Base-by-base conservation (phyloP, 2,888 invertebrate species). In the Hoplodrina blanda region DNA sequence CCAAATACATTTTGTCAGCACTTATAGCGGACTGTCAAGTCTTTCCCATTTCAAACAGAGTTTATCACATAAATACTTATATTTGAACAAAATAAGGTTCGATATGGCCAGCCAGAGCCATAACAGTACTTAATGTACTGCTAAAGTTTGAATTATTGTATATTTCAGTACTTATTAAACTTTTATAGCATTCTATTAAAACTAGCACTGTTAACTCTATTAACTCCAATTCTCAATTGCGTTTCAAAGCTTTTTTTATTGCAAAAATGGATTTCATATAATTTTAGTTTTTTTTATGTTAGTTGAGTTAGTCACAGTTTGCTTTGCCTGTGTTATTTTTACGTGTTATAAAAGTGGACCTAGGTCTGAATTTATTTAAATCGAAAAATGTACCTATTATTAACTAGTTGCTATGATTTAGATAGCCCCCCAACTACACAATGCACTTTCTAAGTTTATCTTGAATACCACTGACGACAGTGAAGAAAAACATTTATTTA, bases 231-330 rank as follows among this genome's bases (percentile, higher is more conserved):
- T 50, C 37, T 55, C 25, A 20, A 69, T 57, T 41, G 49, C 25
- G 4, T 33, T 62, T 41, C 5, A 50, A 61, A 62, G 25, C 5
- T 46, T 65, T 41, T 72, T 76, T 70, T 20, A 50, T 46, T 25
- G 10, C 30, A n/a, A 53, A 67, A 73, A 49, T 67, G 13, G 30
- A 41, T 53, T 54, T 56, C 19, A 73, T 61, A 63, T 44, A 19
- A 61, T 63, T 73, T 49, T 25, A 73, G 25, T 25, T 25, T 25
- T 55, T 54, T 78, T 52, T 41, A 7, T 55, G 46, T 60, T 70
- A 20, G 10, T 63, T 50, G 13, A 53, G 20, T 62, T n/a, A 64
- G n/a, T 19, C 4, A 15, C 30, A n/a, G 50, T 62, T 50, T 41
- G 25, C 46, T 17, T 46, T 17, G 46, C 5, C 17, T 17, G n/a